A percentile compares a stretch with the other conserved stretches of the same genome.
These are phyloP conservation scores for Mormyrus proboscirostris DNA, from an alignment of 2,797 vertebrate species.

Conservation along the genomic window DNA sequence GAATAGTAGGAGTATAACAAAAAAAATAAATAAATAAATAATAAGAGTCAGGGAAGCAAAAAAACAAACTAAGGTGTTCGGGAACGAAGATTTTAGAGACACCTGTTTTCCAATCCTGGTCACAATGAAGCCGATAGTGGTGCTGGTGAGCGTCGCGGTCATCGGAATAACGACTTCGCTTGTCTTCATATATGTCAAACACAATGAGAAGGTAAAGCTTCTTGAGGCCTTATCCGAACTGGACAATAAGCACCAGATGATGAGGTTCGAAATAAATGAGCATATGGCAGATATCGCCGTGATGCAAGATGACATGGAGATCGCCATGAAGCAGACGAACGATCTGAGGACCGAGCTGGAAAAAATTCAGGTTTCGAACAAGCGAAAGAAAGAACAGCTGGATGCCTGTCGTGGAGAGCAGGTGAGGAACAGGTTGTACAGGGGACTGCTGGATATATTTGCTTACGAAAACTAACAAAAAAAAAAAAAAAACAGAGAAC, in stretches of 20 bases:
- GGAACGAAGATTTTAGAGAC: not conserved
- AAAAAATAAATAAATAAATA: not conserved
- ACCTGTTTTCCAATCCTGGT: not conserved
- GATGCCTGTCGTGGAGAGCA: conserved; percentile 24
- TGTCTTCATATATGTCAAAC: conserved; percentile 34
- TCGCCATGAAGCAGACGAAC: accelerated
- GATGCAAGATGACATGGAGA: not conserved
- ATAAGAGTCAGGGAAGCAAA: not conserved
- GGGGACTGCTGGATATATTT: not conserved
- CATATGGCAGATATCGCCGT: not conserved
- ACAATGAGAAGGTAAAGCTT: not conserved
- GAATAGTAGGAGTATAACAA: not conserved
- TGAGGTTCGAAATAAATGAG: conserved; percentile 47
- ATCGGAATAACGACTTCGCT: conserved; percentile 30
- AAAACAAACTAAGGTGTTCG: not conserved
- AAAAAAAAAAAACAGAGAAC: not conserved
- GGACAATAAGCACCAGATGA: conserved; percentile 47
- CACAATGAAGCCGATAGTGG: conserved; percentile 45
- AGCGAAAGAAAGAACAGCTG: accelerated
- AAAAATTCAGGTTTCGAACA: accelerated
- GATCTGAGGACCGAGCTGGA: not conserved
- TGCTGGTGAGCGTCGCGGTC: conserved; percentile 20
- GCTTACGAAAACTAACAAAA: not conserved
- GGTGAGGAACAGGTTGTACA: conserved; percentile 41
- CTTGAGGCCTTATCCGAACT: conserved; percentile 32